Conservation (phyloP, 2,888 invertebrate species). For the Beris chalybata region DNA sequence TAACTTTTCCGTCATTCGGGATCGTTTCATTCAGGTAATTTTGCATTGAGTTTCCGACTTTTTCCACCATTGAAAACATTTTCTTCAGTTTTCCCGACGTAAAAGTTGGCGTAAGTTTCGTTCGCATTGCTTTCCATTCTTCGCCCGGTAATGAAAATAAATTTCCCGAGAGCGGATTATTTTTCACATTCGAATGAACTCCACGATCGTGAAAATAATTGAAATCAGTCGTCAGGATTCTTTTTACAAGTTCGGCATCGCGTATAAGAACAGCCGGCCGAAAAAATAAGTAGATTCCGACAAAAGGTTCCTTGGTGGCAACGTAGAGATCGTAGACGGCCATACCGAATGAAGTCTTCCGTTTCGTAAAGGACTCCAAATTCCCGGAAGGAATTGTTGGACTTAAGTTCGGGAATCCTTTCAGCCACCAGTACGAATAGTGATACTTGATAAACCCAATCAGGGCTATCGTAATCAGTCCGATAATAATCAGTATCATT, state of each 20-base stretch:
- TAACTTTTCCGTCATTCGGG: slow-evolving; percentile 52
- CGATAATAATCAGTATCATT: too few species aligned
- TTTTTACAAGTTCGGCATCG: slow-evolving; percentile 43
- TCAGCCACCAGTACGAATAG: slow-evolving; percentile 20
- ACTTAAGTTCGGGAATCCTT: slow-evolving; percentile 46
- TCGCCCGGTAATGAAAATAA: slow-evolving; percentile 61
- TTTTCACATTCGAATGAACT: slow-evolving; percentile 59
- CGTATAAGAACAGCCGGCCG: slow-evolving; percentile 41
- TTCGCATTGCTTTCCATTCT: slow-evolving; percentile 63
- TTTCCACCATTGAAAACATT: slow-evolving; percentile 62
- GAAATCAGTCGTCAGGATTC: slow-evolving; percentile 49
- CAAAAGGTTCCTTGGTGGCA: slow-evolving; percentile 46
- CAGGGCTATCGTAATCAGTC: background rate
- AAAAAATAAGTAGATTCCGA: slow-evolving; percentile 42
- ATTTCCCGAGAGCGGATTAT: slow-evolving; percentile 62
- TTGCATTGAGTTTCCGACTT: slow-evolving; percentile 41
- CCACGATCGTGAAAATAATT: slow-evolving; percentile 62
- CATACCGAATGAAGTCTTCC: slow-evolving; percentile 41
- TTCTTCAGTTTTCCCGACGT: slow-evolving; percentile 64
- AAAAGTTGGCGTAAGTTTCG: slow-evolving; percentile 64
- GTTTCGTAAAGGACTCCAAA: slow-evolving; percentile 40
- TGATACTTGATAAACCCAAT: slow-evolving; percentile 11
- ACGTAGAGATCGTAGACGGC: slow-evolving; percentile 45
- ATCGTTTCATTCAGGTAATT: slow-evolving; percentile 39
- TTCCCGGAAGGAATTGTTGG: slow-evolving; percentile 46